Base-by-base conservation (phyloP, 2,888 invertebrate genomes). In the Conomelus anceps region DNA sequence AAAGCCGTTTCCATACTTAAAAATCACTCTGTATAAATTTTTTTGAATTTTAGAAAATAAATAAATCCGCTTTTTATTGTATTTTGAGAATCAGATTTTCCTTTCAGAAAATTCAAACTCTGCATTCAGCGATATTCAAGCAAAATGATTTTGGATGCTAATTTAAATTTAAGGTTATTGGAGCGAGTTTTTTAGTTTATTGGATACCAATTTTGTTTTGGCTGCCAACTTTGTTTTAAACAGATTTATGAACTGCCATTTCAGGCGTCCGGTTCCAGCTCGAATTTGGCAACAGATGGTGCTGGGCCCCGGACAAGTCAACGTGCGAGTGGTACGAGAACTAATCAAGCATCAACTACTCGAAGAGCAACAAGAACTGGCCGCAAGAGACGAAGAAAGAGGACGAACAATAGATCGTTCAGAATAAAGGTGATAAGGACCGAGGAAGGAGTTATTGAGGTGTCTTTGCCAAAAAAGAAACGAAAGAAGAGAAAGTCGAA, bases 401-500 rank as follows among this genome's bases (percentile, higher is more conserved):
- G 89, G 87, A 89, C 84, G 88, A 90, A 88, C 34, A 91, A 90
- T 90, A 86, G 13, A 91, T n/a, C 86, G 6, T 88, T 86, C 22
- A 84, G 89, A 22, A 90, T 89, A 0, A 90, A 90, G 22, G 23
- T 41, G 41, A 90, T 90, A n/a, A 29, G 34, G 13, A 90, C 90
- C 11, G 90, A 90, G 41, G 90, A 90, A n/a, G 90, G 90, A 13
- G 63, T 89, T 17, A 88, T 90, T 23, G 90, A 90, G 63, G 89
- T 90, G 11, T 34, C 29, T 22, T 22, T 90, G 24, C 85, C 22
- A 84, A 85, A n/a, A 22, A 22, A 85, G 22, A 84, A 88, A 85
- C 34, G 93, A 93, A 92, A 92, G 91, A 92, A 92, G 90, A 90
- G 89, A 90, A 90, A 90, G 92, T 22, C 88, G 9, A 63, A 84